A percentile compares a stretch with the other conserved stretches of the same genome.
phyloP scores from a whole-genome alignment of 2,113 vertebrate genomes.

The Chaenocephalus aceratus region DNA sequence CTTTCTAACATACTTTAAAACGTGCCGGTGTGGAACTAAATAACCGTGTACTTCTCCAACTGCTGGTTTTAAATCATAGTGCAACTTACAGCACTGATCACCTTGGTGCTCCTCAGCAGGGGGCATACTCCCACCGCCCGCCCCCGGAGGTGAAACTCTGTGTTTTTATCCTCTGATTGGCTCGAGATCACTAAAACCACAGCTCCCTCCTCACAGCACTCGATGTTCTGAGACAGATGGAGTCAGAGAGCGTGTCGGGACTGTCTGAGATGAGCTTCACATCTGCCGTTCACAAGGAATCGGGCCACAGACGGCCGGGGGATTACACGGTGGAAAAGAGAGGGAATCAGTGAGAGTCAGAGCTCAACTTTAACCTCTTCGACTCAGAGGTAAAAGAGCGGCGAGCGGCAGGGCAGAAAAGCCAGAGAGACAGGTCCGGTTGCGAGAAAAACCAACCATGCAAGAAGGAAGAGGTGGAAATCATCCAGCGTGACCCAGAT shows the following conservation, averaged over 20 bases:
- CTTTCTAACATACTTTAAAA: background rate
- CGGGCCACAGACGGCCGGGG: constrained; percentile 65
- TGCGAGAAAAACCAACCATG: constrained; percentile 40
- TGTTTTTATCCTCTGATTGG: constrained; percentile 49
- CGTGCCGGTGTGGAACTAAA: no score
- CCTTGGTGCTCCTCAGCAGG: constrained; percentile 38
- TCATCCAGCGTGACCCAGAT: constrained; percentile 18
- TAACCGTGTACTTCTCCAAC: background rate
- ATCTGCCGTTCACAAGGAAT: constrained; percentile 76
- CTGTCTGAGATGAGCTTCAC: constrained; percentile 74
- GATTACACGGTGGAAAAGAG: constrained; percentile 74
- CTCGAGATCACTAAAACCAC: constrained; percentile 40
- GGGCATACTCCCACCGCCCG: background rate
- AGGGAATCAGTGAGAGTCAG: constrained; percentile 60
- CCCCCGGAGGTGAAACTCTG: constrained; percentile 13
- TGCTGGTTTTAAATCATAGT: background rate
- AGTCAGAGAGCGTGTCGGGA: constrained; percentile 70
- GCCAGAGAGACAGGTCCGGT: constrained; percentile 38
- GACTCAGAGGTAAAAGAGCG: constrained; percentile 54
- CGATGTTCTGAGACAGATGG: constrained; percentile 73
- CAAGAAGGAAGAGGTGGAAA: constrained; percentile 43
- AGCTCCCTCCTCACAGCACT: constrained; percentile 23
- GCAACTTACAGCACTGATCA: constrained; percentile 9
- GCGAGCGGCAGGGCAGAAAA: constrained; percentile 51
- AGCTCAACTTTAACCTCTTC: constrained; percentile 70